Evolutionary conservation across 2,113 vertebrate species (phyloP).

Genomic region (Chionodraco myersi): DNA sequence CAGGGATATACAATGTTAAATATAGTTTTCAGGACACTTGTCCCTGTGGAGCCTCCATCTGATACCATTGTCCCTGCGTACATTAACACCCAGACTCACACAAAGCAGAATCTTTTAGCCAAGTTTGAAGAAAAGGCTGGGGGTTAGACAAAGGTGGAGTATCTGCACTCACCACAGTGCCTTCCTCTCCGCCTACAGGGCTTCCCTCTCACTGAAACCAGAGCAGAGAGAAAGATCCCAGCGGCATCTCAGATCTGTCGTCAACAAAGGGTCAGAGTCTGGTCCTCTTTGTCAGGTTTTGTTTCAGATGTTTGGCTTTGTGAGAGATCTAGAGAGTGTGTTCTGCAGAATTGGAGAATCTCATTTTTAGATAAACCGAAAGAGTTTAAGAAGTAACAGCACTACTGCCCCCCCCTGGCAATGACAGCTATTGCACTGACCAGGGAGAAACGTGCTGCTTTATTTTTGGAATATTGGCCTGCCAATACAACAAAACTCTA

Average conservation of each 20-base stretch:
- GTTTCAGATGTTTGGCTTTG: conserved; percentile 58
- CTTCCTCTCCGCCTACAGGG: conserved; percentile 58
- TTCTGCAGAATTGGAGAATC: neutral
- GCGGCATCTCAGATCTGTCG: conserved; percentile 41
- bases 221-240: conserved; percentile 45
- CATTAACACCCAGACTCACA: conserved; percentile 41
- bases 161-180: conserved; percentile 26
- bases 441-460: neutral
- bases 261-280: conserved; percentile 42
- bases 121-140: conserved; percentile 33
- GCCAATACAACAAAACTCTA: neutral
- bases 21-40: conserved; percentile 54
- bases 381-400: conserved; percentile 9
- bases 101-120: conserved; percentile 45
- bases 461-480: neutral
- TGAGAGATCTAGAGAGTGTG: conserved; percentile 22
- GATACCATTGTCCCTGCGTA: conserved; percentile 61
- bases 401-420: conserved; percentile 73
- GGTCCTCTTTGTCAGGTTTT: conserved; percentile 43
- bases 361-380: neutral
- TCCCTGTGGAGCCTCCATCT: conserved; percentile 50
- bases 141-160: conserved; percentile 51
- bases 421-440: neutral
- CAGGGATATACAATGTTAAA: conserved; percentile 50
- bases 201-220: conserved; percentile 46